Conservation (phyloP, 1,140 invertebrate genomes). For the Notospermus geniculatus region DNA sequence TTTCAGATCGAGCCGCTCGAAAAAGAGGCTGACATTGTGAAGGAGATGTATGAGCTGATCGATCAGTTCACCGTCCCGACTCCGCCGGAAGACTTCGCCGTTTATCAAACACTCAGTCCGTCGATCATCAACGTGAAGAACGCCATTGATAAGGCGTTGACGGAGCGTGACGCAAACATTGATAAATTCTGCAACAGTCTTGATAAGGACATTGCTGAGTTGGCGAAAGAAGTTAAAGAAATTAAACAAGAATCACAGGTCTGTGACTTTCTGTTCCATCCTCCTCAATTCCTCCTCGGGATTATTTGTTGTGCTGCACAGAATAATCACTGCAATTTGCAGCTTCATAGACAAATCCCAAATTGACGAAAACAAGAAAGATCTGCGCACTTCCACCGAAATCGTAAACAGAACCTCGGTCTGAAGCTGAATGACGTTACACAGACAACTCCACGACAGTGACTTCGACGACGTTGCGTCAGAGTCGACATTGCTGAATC, state of each 20-base stretch:
- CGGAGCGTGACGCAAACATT: constrained; percentile 55
- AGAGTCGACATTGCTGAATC: no score
- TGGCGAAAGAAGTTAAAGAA: constrained; percentile 55
- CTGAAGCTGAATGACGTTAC: no score
- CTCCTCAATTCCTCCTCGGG: no score
- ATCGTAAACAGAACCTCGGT: no score
- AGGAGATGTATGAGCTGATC: constrained; percentile 71
- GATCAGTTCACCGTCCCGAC: constrained; percentile 68
- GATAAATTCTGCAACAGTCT: constrained; percentile 53
- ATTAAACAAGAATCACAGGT: constrained; percentile 55
- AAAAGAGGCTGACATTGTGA: constrained; percentile 65
- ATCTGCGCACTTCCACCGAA: no score
- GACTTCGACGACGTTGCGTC: no score
- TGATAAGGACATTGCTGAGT: constrained; percentile 55
- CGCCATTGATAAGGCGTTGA: constrained; percentile 55
- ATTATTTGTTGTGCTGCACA: no score
- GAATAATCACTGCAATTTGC: no score
- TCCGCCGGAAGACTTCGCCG: constrained; percentile 63
- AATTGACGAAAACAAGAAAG: no score
- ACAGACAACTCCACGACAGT: no score
- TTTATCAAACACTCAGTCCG: constrained; percentile 58
- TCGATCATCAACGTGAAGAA: constrained; percentile 54
- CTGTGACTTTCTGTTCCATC: constrained; percentile 10
- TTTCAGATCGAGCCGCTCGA: constrained; percentile 67
- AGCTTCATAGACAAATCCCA: no score